phyloP scores from a whole-genome alignment of 2,888 invertebrate species.

The Agrotis ipsilon region DNA sequence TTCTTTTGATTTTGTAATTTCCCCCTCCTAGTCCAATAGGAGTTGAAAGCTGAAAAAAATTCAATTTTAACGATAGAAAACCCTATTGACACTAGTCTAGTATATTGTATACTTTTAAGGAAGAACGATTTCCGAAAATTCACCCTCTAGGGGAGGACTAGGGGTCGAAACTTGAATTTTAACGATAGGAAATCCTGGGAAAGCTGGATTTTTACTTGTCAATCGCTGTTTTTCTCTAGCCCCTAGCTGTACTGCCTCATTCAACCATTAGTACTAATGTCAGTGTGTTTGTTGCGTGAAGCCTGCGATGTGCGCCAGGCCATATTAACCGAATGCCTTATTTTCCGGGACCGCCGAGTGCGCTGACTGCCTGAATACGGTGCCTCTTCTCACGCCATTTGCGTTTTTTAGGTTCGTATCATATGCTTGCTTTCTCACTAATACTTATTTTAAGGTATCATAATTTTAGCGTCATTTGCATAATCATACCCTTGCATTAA shows the following conservation, averaged over 20 bases:
- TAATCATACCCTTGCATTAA: not conserved
- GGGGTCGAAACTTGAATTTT: too few species aligned
- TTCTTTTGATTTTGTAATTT: too few species aligned
- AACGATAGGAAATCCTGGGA: too few species aligned
- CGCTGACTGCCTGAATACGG: constrained; percentile 84
- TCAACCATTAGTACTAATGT: constrained; percentile 47
- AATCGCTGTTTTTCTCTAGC: constrained; percentile 46
- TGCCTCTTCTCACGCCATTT: constrained; percentile 90
- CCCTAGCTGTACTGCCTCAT: not conserved
- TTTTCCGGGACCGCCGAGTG: constrained; percentile 86
- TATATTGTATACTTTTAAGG: too few species aligned
- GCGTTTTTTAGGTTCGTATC: constrained; percentile 89
- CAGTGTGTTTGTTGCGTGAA: constrained; percentile 49
- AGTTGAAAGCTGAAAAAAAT: too few species aligned
- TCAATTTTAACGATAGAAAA: too few species aligned
- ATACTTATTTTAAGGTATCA: constrained; percentile 25
- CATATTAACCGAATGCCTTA: constrained; percentile 84
- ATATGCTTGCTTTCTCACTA: constrained; percentile 79
- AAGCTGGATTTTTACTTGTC: not conserved
- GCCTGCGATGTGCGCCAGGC: constrained; percentile 70
- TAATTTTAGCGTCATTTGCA: too few species aligned
- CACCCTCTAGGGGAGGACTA: too few species aligned
- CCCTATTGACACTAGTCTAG: too few species aligned
- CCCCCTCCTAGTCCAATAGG: too few species aligned
- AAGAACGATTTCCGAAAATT: too few species aligned